Percentiles rank a stretch among this genome's conserved stretches.
Conservation (phyloP, 2,888 invertebrate species). For the Volucella zonaria region DNA sequence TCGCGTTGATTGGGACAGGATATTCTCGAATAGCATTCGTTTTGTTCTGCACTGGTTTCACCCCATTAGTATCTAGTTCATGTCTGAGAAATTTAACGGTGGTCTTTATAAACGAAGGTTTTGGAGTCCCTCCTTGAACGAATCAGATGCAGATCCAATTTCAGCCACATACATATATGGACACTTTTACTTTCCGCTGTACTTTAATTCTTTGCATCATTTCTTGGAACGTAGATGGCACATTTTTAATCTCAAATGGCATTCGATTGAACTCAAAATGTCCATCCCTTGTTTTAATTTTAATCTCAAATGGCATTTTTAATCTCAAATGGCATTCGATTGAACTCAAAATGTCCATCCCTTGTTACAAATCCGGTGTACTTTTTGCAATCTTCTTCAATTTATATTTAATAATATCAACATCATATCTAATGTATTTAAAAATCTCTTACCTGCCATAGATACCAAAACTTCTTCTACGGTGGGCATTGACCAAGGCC, state of each 20-base stretch:
- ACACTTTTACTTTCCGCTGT: slow-evolving; percentile 43
- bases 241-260: slow-evolving; percentile 78
- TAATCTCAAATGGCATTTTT: slow-evolving; percentile 79
- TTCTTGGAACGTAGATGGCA: no score
- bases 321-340: slow-evolving; percentile 80
- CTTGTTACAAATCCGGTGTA: slow-evolving; percentile 78
- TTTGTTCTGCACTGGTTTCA: slow-evolving; percentile 76
- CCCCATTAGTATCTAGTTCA: slow-evolving; percentile 74
- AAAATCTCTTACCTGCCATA: slow-evolving; percentile 76
- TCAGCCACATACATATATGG: slow-evolving; percentile 61
- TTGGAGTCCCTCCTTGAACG: slow-evolving; percentile 48
- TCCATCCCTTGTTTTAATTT: slow-evolving; percentile 78
- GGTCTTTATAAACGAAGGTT: slow-evolving; percentile 71
- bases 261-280: slow-evolving; percentile 78
- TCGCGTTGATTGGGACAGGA: slow-evolving; percentile 73
- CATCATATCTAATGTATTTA: slow-evolving; percentile 74
- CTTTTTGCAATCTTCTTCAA: slow-evolving; percentile 66
- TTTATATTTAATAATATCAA: no score
- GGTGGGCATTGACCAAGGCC: slow-evolving; percentile 63
- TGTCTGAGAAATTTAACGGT: slow-evolving; percentile 76
- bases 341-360: slow-evolving; percentile 78
- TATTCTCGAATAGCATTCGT: slow-evolving; percentile 68
- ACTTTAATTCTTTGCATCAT: slow-evolving; percentile 62
- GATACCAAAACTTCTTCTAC: slow-evolving; percentile 74
- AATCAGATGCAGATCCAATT: slow-evolving; percentile 53